Base-by-base conservation (phyloP, 2,113 vertebrate species). In the Lampris incognitus region DNA sequence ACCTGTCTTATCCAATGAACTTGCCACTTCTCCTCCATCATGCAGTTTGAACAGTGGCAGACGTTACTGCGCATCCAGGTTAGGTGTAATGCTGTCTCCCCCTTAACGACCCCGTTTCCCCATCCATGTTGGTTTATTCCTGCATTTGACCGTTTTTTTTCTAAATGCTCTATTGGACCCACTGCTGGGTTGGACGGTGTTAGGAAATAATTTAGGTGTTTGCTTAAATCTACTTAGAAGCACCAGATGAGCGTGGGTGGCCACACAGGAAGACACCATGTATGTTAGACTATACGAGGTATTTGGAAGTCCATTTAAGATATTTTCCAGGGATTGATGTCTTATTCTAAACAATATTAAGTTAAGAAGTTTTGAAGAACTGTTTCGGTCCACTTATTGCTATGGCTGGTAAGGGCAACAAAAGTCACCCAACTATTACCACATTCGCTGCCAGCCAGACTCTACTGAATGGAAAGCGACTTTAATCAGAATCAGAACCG, bases 1-100 rank as follows among this genome's bases (percentile, higher is more conserved):
- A 79, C 41, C 13, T 82, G 60, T 46, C 39, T 38, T 10, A 9
- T 38, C 37, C 2, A 57, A 66, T 48, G 40, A 40, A 60, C 41
- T 42, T 3, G 4, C 39, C 54, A 52, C 52, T 11, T 60, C 11
- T 69, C 70, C 81, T 58, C 76, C 50, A 41, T 74, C 50, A 11
- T 51, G 24, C 91, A 93, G 91, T 94, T 86, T 85, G 86, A 91
- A 63, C 90, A 92, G 85, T 94, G 92, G 93, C 93, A 92, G 87
- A 91, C 71, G 58, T 91, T 89, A 84, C 91, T 93, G 67, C 81
- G 67, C 41, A 87, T 83, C 72, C 92, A 94, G 93, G 93, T 94
- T 85, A 85, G 91, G 54, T 81, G 68, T 46, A 36, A 71, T 8
- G 40, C 82, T 38, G 54, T 52, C 60, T 72, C 55, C 74, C 64